Conservation (phyloP, 2,888 invertebrate species). For the Stratiomys singularior region DNA sequence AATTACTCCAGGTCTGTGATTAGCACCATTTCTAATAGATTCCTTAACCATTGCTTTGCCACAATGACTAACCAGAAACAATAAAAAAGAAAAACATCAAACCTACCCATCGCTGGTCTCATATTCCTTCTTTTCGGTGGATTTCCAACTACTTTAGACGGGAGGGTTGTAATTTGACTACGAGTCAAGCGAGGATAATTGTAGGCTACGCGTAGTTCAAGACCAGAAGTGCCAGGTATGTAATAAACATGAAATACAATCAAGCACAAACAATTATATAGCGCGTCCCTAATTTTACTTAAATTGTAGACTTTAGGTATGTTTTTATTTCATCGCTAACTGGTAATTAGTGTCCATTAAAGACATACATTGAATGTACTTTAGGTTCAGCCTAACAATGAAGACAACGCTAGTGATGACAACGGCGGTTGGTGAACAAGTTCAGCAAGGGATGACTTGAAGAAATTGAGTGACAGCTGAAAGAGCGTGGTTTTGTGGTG, state of each 20-base stretch:
- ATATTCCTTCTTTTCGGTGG: too few species aligned
- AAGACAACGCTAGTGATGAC: background rate
- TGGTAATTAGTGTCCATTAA: slow-evolving; percentile 40
- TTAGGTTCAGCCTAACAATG: background rate
- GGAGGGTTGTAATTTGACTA: slow-evolving; percentile 3
- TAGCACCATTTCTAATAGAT: slow-evolving; percentile 27
- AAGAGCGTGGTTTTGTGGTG: too few species aligned
- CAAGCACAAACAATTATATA: slow-evolving; percentile 24
- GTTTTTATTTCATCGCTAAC: slow-evolving; percentile 25
- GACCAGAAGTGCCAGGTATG: slow-evolving; percentile 36
- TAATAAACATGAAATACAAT: slow-evolving; percentile 15
- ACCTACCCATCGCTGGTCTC: background rate
- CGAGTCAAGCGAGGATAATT: slow-evolving; percentile 36
- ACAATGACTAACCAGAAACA: background rate
- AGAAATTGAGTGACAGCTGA: too few species aligned
- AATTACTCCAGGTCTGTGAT: slow-evolving; percentile 14
- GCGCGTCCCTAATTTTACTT: slow-evolving; percentile 21
- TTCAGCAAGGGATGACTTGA: too few species aligned
- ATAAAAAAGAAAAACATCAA: background rate
- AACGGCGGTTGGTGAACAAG: too few species aligned
- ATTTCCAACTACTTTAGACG: too few species aligned
- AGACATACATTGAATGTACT: background rate
- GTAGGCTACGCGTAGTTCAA: slow-evolving; percentile 18
- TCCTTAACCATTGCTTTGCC: slow-evolving; percentile 14
- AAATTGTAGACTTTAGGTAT: slow-evolving; percentile 25